Evolutionary conservation across 2,113 vertebrate genomes (phyloP), one percentile per base, ranked within the genome.

Genomic region (Notarius quadriscutis): DNA sequence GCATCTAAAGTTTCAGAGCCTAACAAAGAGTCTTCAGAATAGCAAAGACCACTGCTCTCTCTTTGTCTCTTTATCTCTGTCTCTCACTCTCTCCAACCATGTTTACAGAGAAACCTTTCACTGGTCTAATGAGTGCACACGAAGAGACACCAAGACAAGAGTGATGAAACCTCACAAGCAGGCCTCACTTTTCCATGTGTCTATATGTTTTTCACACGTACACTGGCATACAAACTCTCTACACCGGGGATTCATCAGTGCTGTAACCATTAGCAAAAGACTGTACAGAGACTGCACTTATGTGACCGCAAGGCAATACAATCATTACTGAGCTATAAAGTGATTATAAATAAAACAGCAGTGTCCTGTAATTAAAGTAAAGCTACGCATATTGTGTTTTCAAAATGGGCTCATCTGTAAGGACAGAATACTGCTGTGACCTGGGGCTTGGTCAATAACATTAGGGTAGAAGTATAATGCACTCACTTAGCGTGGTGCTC

Each of bases 401-500:
- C 8, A 30, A 51, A 69, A 71, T 12, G 25, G 60, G 1, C n/a
- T 83, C 81, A 83, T 83, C 62, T 55, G 50, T 71, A 69, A 34
- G 50, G 25, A 53, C 63, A 69, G 81, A 69, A 5, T 53, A 25
- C 50, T 30, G 22, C 20, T 51, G 25, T 53, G 55, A 60, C 55
- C 57, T 2, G 30, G 9, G 30, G 57, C 15, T 60, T 41, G 79
- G 57, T 81, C 79, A 60, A 27, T 34, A 60, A 60, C 79, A 41
- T 41, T 20, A 81, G 57, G 1, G 17, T 81, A 34, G 55, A 80
- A 85, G 60, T 78, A 79, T 65, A 75, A 90, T 74, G 81, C 86
- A 81, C 77, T 89, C 62, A 87, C 81, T 91, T 87, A 87, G 89
- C 84, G 86, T 75, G 72, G 83, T n/a, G 58, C 55, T n/a, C 84